These are phyloP conservation scores for Aphyosemion australe DNA, from an alignment of 2,113 vertebrate genomes.

Conservation along the genomic window DNA sequence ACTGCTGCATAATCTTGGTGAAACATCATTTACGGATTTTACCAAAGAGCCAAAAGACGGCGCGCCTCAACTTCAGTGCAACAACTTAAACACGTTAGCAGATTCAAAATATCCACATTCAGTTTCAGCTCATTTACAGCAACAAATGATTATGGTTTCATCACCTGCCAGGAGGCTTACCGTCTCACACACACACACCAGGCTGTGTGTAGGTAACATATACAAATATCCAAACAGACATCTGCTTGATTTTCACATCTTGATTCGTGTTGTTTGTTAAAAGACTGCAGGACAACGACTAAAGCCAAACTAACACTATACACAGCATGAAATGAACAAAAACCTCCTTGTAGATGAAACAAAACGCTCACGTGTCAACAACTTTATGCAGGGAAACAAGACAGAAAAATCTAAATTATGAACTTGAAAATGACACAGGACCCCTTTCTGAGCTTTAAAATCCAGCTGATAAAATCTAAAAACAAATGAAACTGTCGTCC, in stretches of 20 bases:
- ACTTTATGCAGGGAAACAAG: too few species aligned
- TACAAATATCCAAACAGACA: conserved; percentile 22
- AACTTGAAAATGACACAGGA: too few species aligned
- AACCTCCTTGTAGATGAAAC: neutral
- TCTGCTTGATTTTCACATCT: conserved; percentile 32
- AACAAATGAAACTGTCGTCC: conserved; percentile 17
- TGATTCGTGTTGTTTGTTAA: conserved; percentile 11
- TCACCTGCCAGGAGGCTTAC: conserved; percentile 5
- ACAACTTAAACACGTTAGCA: conserved; percentile 18
- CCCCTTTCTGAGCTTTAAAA: conserved; percentile 14
- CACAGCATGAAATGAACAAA: conserved; percentile 63
- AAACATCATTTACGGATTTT: neutral
- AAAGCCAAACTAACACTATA: conserved; percentile 29
- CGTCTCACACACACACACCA: conserved; percentile 9
- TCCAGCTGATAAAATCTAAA: conserved; percentile 6
- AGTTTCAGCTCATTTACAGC: conserved; percentile 18
- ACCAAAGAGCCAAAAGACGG: conserved; percentile 14
- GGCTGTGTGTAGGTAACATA: conserved; percentile 7
- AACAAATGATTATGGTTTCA: conserved; percentile 19
- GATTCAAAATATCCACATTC: conserved; percentile 39
- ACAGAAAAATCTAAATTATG: too few species aligned
- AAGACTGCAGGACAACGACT: conserved; percentile 1
- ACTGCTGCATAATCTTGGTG: conserved; percentile 27
- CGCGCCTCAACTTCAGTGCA: conserved; percentile 31
- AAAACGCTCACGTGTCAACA: too few species aligned